A percentile compares a stretch with the other conserved stretches of the same genome.
These are phyloP conservation scores for Rhinella marina DNA, from an alignment of 2,797 vertebrate genomes.

Conservation along the genomic window DNA sequence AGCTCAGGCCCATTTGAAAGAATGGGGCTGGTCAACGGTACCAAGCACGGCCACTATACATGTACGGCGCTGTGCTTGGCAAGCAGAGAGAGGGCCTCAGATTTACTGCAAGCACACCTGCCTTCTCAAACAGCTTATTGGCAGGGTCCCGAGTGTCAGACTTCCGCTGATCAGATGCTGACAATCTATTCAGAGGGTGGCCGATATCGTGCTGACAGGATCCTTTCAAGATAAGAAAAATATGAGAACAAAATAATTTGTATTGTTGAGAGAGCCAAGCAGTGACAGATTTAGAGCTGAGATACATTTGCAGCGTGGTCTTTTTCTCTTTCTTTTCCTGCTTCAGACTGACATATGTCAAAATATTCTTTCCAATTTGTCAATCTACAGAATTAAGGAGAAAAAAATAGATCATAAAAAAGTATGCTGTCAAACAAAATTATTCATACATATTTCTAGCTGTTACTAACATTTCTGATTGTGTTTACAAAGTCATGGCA, in stretches of 20 bases:
- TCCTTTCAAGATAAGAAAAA: not conserved
- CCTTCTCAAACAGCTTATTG: too few relatives aligned
- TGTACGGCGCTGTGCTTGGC: too few relatives aligned
- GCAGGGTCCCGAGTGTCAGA: too few relatives aligned
- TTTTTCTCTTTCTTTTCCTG: not conserved
- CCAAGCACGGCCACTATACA: too few relatives aligned
- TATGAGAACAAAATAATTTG: not conserved
- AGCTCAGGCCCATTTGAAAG: too few relatives aligned
- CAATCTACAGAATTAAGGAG: constrained; percentile 25
- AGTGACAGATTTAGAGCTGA: constrained; percentile 12
- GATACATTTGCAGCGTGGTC: not conserved
- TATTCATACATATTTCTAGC: not conserved
- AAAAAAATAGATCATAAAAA: constrained; percentile 31
- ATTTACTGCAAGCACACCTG: too few relatives aligned
- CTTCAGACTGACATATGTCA: constrained; percentile 29
- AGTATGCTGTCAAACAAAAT: not conserved
- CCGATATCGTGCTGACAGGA: too few relatives aligned
- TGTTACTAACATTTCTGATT: not conserved
- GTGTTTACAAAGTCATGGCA: not conserved
- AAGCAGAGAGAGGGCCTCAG: too few relatives aligned
- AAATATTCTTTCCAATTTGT: constrained; percentile 28
- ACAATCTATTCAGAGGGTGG: too few relatives aligned
- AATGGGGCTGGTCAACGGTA: too few relatives aligned
- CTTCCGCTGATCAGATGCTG: too few relatives aligned
- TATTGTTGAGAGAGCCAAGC: not conserved